These are phyloP conservation scores for Carcharodon carcharias DNA, from an alignment of 2,797 vertebrate genomes.

Conservation along the genomic window DNA sequence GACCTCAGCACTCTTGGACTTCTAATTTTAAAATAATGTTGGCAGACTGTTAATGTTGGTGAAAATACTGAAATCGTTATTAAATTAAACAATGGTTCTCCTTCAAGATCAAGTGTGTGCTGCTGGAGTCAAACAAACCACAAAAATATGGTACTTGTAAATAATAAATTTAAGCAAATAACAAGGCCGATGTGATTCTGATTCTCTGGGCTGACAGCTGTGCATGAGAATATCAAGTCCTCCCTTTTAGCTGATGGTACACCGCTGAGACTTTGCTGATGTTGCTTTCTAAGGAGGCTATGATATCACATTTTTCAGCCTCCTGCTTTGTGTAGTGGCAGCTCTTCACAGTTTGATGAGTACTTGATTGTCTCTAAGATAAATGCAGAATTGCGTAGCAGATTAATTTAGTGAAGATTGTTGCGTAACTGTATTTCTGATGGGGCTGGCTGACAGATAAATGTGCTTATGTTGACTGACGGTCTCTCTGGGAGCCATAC, in stretches of 20 bases:
- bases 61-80: neutral
- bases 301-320: conserved; percentile 46
- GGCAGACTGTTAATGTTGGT: neutral
- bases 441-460: conserved; percentile 56
- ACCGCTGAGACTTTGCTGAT: neutral
- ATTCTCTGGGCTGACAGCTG: neutral
- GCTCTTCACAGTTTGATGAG: conserved; percentile 63
- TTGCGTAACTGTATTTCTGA: conserved; percentile 61
- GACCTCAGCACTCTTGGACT: neutral
- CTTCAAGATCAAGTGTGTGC: neutral
- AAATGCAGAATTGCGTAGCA: conserved; percentile 66
- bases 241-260: neutral
- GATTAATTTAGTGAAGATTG: conserved; percentile 71
- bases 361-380: conserved; percentile 69
- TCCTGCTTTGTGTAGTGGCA: conserved; percentile 57
- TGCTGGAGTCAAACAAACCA: neutral
- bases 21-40: neutral
- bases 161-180: neutral
- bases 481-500: conserved; percentile 53
- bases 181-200: neutral
- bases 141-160: neutral
- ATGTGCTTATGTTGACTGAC: conserved; percentile 61
- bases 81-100: neutral
- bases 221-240: neutral
- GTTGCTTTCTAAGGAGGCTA: conserved; percentile 5